These are phyloP conservation scores for Parazoanthus darwini DNA, from an alignment of 92 coral and sea anemone species.

Conservation along the genomic window DNA sequence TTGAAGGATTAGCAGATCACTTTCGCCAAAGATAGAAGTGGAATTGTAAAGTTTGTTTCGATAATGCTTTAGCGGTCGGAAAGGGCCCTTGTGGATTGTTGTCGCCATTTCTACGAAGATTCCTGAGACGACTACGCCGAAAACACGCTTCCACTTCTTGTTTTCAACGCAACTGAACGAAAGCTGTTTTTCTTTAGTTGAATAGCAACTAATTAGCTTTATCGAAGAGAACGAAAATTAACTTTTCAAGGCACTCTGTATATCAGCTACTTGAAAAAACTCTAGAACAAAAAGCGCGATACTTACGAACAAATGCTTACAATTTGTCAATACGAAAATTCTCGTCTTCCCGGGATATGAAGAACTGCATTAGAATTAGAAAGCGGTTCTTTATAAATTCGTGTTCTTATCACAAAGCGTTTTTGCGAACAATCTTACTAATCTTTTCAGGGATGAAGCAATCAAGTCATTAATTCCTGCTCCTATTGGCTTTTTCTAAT, in stretches of 20 bases:
- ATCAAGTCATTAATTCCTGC: conserved; percentile 39
- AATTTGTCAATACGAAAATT: not conserved
- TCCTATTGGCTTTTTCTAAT: conserved; percentile 45
- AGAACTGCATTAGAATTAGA: not conserved
- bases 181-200: conserved; percentile 23
- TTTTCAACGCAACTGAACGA: not conserved
- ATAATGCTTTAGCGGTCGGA: conserved; percentile 13
- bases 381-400: not conserved
- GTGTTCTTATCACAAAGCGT: conserved; percentile 13
- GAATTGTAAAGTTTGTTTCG: not conserved
- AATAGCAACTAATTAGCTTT: conserved; percentile 43
- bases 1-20: conserved; percentile 70
- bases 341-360: not conserved
- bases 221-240: conserved; percentile 32
- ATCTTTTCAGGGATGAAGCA: conserved; percentile 43
- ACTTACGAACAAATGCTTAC: conserved; percentile 2
- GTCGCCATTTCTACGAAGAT: conserved; percentile 15
- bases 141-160: not conserved
- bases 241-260: conserved; percentile 37
- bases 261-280: conserved; percentile 30
- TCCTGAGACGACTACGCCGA: not conserved
- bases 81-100: conserved; percentile 22
- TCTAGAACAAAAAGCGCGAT: conserved; percentile 28
- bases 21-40: conserved; percentile 32
- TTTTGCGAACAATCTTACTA: conserved; percentile 13